These are phyloP conservation scores for Macroramphosus scolopax DNA, from an alignment of 2,797 vertebrate genomes.

Conservation along the genomic window DNA sequence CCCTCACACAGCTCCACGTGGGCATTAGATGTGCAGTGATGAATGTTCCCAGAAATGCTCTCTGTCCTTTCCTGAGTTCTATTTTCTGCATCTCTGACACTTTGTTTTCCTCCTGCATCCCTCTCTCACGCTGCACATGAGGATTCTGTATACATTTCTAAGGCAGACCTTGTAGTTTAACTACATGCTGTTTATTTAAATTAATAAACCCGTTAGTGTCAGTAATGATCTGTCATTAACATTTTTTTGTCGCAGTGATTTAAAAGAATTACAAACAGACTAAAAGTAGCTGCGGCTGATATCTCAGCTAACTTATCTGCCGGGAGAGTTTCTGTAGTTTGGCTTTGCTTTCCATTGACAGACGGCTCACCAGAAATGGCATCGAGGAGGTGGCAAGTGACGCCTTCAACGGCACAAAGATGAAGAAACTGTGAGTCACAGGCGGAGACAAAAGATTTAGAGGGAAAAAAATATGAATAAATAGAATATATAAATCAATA, in stretches of 20 bases:
- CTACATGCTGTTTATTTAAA: too few relatives aligned
- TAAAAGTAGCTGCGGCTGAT: conserved; percentile 1
- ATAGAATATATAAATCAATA: neutral
- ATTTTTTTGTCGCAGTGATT: too few relatives aligned
- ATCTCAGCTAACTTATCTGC: conserved; percentile 26
- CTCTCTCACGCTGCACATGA: conserved; percentile 1
- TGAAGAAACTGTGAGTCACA: conserved; percentile 78
- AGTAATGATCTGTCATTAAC: too few relatives aligned
- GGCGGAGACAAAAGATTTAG: conserved; percentile 15
- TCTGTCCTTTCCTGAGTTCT: conserved; percentile 28
- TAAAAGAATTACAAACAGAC: too few relatives aligned
- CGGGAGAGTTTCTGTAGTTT: conserved; percentile 45
- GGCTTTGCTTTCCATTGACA: conserved; percentile 63
- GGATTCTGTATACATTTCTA: neutral
- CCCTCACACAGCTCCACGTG: conserved; percentile 29
- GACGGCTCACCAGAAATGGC: conserved; percentile 79
- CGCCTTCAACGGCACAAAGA: conserved; percentile 80
- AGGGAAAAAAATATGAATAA: too few relatives aligned
- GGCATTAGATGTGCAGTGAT: conserved; percentile 25
- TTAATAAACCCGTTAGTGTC: too few relatives aligned
- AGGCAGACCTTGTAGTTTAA: too few relatives aligned
- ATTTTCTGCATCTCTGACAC: conserved; percentile 14
- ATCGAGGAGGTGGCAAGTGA: conserved; percentile 75
- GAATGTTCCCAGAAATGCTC: conserved; percentile 35
- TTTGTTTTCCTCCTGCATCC: neutral